Evolutionary conservation across 2,797 vertebrate genomes (phyloP), one percentile per base, ranked within the genome.

Genomic region (Brachyalestes nurse): DNA sequence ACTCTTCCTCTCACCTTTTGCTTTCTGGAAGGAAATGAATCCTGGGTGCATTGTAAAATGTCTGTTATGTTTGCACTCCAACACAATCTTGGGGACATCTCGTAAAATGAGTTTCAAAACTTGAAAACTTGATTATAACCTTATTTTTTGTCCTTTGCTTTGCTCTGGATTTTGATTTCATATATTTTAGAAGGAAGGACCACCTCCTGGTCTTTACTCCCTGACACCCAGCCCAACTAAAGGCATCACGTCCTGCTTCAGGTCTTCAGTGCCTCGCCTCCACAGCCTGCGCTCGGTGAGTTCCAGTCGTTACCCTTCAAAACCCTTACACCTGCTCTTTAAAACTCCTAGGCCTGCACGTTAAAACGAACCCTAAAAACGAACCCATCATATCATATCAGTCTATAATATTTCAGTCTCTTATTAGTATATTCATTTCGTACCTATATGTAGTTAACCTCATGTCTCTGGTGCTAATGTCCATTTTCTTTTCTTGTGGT

Each of bases 221-320:
- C 87, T 89, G 79, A 94, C 88, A 85, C 67, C 79, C 13, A 78
- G 77, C 16, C 5, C 83, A 4, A 45, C 83, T 57, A 82, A 13
- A 71, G 78, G 84, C 75, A 85, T 96, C 76, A 94, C 94, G 6
- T 97, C 96, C 73, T 95, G 93, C 86, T 97, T 97, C 87, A 92
- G 87, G 38, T 96, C 95, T 71, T 93, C 82, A 13, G 88, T 95
- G 34, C 95, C 95, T 1, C 92, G 93, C 19, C 91, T 96, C 61
- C 82, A 92, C 71, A 65, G 83, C 0, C 17, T 80, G 0, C 47
- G 47, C 77, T 93, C 91, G 19, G 96, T 96, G 87, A 95, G 95
- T 94, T 55, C 19, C 17, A 57, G 28, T 34, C 51, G 13, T n/a
- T 21, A 23, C 4, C 23, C 71, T 64, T 8, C 17, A 72, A 38